Evolutionary conservation across 2,888 invertebrate species (phyloP), one percentile per base, ranked within the genome.

Genomic region (Cerastis leucographa): DNA sequence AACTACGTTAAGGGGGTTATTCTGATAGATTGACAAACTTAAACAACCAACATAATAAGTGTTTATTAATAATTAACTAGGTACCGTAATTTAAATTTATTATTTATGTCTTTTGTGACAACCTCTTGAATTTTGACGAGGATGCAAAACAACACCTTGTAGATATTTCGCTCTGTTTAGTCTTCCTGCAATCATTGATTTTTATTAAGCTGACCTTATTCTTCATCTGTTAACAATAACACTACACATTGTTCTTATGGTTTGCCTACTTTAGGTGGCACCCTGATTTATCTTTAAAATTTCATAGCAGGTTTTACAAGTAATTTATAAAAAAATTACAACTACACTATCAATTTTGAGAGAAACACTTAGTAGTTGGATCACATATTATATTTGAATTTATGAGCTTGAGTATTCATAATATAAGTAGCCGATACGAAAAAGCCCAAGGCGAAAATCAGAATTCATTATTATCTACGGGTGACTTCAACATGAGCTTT

Each of bases 131-230:
- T 35, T 35, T 35, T 35, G 35, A 35, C 35, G 35, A 1, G 3
- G 35, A 35, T 35, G 35, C 35, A 35, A 35, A 35, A 35, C 35
- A 1, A 35, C 35, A 35, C 35, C 62, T 71, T 71, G 56, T 71
- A 35, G 61, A 75, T 70, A 76, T 78, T 78, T 40, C 22, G 29
- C 56, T 77, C 64, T 35, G n/a, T 61, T 71, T 74, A 62, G 12
- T 42, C 69, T 66, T 73, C 25, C 17, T 73, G 17, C 42, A 44
- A 61, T n/a, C n/a, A 40, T 42, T 70, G 1, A 56, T 54, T 64
- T 40, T 1, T 42, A 2, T 29, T 44, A 35, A n/a, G 4, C 9
- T 42, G 42, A 4, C 8, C 6, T 46, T 40, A 29, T n/a, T 68
- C 12, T 25, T n/a, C 29, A 42, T 49, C 6, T 22, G 14, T 25